Base-by-base conservation (phyloP, 2,797 vertebrate genomes). In the Gobio occitaniae region DNA sequence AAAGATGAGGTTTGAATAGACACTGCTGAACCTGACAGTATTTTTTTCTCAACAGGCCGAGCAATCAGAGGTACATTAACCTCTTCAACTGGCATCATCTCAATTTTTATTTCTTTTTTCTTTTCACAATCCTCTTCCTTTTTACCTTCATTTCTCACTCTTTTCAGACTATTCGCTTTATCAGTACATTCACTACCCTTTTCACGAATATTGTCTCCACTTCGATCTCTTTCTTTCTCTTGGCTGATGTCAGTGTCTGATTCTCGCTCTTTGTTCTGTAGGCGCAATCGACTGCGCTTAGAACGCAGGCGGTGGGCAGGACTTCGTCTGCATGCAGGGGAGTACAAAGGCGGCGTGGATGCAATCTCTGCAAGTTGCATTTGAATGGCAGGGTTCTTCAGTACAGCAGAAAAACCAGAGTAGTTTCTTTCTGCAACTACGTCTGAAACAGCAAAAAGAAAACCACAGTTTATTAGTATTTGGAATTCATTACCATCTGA, bases 291-390 rank as follows among this genome's bases (percentile, higher is more conserved):
- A 87, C 95, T 95, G 84, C 92, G 88, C 3, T 89, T 91, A 9
- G 95, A 95, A 59, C 95, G 89, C 50, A 95, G 93, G 15, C 94
- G 93, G 25, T 93, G 88, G 21, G 89, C 71, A 0, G 94, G 71
- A 56, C 91, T 92, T 41, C 82, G 32, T 82, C 86, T 91, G 81
- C 87, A 81, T 52, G 13, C 29, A 63, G 69, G 12, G 0, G 81
- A 32, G 2, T 78, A 0, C 5, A 87, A 88, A 13, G 32, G 54
- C 15, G 76, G 54, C 2, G 74, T 4, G 78, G 89, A 87, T 4
- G 88, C 2, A 52, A 32, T 56, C 2, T 74, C 59, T 1, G 52
- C 21, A 8, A 86, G 69, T 48, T 74, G 82, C 50, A 84, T 86
- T 2, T 72, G 74, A 10, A 85, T 63, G 3, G 61, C 44, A 41